Conservation (phyloP, 2,113 vertebrate genomes). For the Gobiocypris rarus region DNA sequence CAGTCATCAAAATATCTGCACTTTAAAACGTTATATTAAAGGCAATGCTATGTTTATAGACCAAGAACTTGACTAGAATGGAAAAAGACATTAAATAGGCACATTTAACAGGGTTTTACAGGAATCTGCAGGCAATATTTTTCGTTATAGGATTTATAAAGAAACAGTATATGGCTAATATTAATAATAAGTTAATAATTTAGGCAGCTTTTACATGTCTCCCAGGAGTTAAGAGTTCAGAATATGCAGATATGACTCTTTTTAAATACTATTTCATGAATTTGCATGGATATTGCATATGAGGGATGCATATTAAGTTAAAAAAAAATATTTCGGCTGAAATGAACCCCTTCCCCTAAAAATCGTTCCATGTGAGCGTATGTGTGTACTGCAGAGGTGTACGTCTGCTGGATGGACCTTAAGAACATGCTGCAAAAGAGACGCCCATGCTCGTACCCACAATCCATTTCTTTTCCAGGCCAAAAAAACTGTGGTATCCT, state of each 20-base stretch:
- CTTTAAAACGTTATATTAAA: constrained; percentile 9
- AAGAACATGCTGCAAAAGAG: constrained; percentile 57
- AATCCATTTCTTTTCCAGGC: constrained; percentile 45
- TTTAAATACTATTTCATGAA: neutral
- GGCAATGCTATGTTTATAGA: constrained; percentile 15
- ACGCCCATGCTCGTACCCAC: constrained; percentile 59
- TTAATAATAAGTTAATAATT: neutral
- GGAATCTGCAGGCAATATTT: neutral
- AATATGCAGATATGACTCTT: neutral
- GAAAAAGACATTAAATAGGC: constrained; percentile 8
- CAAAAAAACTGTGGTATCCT: constrained; percentile 56
- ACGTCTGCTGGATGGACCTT: constrained; percentile 39
- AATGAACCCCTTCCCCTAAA: neutral
- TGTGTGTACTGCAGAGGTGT: constrained; percentile 36
- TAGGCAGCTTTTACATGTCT: neutral
- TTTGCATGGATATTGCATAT: constrained; percentile 1
- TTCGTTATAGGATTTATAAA: neutral
- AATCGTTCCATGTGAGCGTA: neutral
- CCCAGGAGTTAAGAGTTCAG: neutral
- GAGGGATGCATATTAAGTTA: neutral
- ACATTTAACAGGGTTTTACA: neutral
- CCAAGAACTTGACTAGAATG: neutral
- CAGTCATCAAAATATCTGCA: constrained; percentile 17
- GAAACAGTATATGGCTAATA: neutral
- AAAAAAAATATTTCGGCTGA: neutral